Base-by-base conservation (phyloP, 2,888 invertebrate species). In the Ditula angustiorana region DNA sequence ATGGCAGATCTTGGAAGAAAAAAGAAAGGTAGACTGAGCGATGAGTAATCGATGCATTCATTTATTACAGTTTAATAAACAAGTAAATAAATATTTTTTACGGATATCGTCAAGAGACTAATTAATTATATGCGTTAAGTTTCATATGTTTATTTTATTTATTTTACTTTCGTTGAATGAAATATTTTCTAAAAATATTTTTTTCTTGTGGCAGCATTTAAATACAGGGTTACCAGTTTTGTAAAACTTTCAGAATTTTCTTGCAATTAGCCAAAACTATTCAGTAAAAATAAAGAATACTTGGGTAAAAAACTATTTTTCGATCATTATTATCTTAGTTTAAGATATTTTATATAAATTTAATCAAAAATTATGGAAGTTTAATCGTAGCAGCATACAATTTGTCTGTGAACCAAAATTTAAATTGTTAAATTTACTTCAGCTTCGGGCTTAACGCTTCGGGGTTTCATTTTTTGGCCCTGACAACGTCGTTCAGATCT, bases 1-100 rank as follows among this genome's bases (percentile, higher is more conserved):
- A 87, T 77, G 78, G 85, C 80, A 85, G 75, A 81, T 82, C 71
- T 66, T 63, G 63, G 71, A 74, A 71, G 71, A 72, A 71, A 74
- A 79, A 67, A 69, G 69, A 65, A 67, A 67, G 72, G 60, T 77
- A 74, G 75, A 79, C 74, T 76, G 78, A 83, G 71, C 78, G 75
- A 77, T 67, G 58, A 67, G 57, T 69, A 69, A 76, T 50, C 62
- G 74, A 62, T 75, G 77, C 82, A 79, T 82, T 84, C 80, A 71
- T 19, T 37, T 37, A 19, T 7, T 28, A 66, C 59, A 35, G 50
- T 58, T 33, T 7, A 24, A 2, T 3, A n/a, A 24, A 2, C 8
- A n/a, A 24, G n/a, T 24, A 5, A 55, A 16, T 8, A 10, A 5
- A 8, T 13, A 13, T 28, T 33, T 10, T 11, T 16, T 10, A 16